Conservation (phyloP, 1,140 invertebrate genomes). For the Brachionus koreanus region DNA sequence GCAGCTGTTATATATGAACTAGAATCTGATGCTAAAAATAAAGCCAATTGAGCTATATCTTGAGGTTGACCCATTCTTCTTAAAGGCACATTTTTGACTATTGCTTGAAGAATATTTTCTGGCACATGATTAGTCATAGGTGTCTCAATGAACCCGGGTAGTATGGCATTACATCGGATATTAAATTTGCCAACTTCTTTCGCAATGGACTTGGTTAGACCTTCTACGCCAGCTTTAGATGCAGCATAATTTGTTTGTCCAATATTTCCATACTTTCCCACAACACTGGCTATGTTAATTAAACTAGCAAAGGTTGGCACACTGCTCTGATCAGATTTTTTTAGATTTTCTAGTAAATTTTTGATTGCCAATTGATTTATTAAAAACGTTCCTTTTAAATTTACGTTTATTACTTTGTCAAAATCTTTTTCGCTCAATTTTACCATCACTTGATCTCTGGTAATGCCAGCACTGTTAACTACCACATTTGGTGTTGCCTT, state of each 20-base stretch:
- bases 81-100: background rate
- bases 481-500: slow-evolving; percentile 61
- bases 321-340: background rate
- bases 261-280: slow-evolving; percentile 63
- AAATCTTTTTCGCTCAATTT: slow-evolving; percentile 74
- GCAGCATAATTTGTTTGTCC: slow-evolving; percentile 25
- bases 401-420: slow-evolving; percentile 76
- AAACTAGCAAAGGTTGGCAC: slow-evolving; percentile 58
- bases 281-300: slow-evolving; percentile 80
- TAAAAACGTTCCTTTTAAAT: slow-evolving; percentile 83
- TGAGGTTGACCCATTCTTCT: slow-evolving; percentile 6
- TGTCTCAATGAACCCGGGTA: slow-evolving; percentile 8
- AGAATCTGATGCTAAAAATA: slow-evolving; percentile 32
- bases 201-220: slow-evolving; percentile 5
- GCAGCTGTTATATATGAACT: slow-evolving; percentile 8
- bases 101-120: background rate
- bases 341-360: slow-evolving; percentile 71
- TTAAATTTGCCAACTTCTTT: slow-evolving; percentile 15
- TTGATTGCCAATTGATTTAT: slow-evolving; percentile 71
- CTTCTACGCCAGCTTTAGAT: slow-evolving; percentile 33
- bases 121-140: slow-evolving; percentile 25
- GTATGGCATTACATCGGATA: slow-evolving; percentile 23
- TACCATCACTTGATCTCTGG: slow-evolving; percentile 72
- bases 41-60: slow-evolving; percentile 15
- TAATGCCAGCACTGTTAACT: slow-evolving; percentile 84